Evolutionary conservation across 2,797 vertebrate genomes (phyloP).

Genomic region (Hafferia zeledoni): DNA sequence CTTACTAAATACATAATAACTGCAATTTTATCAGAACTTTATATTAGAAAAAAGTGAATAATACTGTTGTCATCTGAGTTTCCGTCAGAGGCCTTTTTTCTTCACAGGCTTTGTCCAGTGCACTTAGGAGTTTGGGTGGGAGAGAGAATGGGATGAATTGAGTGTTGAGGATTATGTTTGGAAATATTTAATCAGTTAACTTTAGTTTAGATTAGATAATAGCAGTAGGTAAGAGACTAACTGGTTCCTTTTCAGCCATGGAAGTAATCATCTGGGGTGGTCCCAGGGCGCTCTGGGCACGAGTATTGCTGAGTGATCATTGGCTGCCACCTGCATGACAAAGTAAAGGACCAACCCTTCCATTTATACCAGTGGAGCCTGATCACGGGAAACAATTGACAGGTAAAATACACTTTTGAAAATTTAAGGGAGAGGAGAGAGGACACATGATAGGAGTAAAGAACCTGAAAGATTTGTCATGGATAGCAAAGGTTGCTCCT

Average conservation of each 20-base stretch:
- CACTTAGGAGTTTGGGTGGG: not conserved
- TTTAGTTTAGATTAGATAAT: slow-evolving; percentile 56
- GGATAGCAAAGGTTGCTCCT: not conserved
- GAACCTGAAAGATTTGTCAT: not conserved
- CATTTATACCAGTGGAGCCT: slow-evolving; percentile 68
- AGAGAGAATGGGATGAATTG: not conserved
- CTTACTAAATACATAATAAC: not conserved
- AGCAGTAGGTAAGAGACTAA: slow-evolving; percentile 73
- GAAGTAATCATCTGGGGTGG: slow-evolving; percentile 74
- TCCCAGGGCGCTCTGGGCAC: slow-evolving; percentile 69
- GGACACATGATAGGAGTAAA: not conserved
- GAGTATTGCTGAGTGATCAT: slow-evolving; percentile 71
- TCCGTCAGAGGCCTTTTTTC: not conserved
- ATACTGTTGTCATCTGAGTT: not conserved
- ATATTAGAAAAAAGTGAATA: not conserved
- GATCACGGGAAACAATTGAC: slow-evolving; percentile 67
- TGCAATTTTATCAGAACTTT: not conserved
- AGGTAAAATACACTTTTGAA: slow-evolving; percentile 64
- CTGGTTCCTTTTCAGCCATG: slow-evolving; percentile 76
- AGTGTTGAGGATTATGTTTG: not conserved
- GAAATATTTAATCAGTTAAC: not conserved
- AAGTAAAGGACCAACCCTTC: slow-evolving; percentile 74
- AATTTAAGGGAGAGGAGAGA: slow-evolving; percentile 21
- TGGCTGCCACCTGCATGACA: slow-evolving; percentile 74
- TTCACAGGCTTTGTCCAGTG: not conserved